Percentiles rank a stretch among this genome's conserved stretches.
phyloP scores from a whole-genome alignment of 2,113 vertebrate species.

The Leptobrachium leishanense region DNA sequence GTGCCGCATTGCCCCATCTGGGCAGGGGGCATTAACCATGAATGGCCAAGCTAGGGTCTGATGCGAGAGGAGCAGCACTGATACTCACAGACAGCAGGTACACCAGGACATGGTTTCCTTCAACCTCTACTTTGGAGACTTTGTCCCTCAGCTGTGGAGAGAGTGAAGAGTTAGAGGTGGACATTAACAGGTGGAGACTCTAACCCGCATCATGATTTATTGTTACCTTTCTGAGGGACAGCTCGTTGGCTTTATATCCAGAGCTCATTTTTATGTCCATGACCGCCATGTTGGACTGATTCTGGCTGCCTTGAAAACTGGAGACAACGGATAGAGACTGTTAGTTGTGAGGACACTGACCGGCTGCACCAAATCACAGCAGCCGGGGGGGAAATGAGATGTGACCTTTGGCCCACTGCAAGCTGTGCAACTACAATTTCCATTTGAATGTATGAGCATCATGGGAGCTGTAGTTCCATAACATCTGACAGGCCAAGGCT shows the following conservation, averaged over 20 bases:
- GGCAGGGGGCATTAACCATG: neutral
- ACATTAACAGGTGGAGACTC: neutral
- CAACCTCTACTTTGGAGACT: conserved; percentile 25
- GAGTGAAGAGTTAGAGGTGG: neutral
- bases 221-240: conserved; percentile 3
- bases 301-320: conserved; percentile 17
- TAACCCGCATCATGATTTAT: too few species aligned
- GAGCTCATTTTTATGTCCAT: neutral
- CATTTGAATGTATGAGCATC: too few species aligned
- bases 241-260: neutral
- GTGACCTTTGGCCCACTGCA: too few species aligned
- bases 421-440: too few species aligned
- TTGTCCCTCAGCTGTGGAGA: conserved; percentile 4
- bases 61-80: neutral
- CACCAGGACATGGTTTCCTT: conserved; percentile 1
- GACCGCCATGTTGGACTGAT: conserved; percentile 32
- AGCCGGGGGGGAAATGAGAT: too few species aligned
- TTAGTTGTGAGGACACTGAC: neutral
- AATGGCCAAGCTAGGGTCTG: neutral
- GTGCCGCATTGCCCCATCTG: neutral
- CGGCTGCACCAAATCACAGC: too few species aligned
- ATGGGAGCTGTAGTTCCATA: neutral
- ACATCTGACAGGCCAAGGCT: neutral
- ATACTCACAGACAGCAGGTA: conserved; percentile 15
- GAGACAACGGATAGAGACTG: neutral